phyloP scores from a whole-genome alignment of 2,113 vertebrate species.

The Saiga tatarica region DNA sequence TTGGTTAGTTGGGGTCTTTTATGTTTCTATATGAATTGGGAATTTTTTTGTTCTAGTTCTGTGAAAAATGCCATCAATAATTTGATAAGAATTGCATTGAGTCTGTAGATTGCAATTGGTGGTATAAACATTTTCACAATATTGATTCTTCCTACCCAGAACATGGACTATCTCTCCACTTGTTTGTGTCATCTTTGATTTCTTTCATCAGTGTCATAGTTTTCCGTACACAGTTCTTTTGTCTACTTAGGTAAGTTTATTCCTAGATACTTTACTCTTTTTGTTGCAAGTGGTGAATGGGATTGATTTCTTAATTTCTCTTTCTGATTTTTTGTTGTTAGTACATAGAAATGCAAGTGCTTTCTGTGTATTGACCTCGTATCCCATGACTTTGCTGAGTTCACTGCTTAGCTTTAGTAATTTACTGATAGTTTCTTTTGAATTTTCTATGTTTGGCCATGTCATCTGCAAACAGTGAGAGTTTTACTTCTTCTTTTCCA shows the following conservation, averaged over 20 bases:
- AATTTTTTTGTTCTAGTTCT: not conserved
- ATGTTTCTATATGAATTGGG: not conserved
- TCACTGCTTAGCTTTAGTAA: not conserved
- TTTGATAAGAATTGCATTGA: not conserved
- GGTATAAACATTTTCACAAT: not conserved
- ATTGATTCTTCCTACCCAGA: not conserved
- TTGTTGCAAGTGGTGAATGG: not conserved
- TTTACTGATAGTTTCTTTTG: not conserved
- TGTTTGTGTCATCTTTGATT: not conserved
- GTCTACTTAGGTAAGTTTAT: not conserved
- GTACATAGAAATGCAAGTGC: not conserved
- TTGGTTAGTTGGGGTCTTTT: not conserved
- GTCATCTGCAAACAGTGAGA: not conserved
- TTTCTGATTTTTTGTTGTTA: not conserved
- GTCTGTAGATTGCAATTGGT: not conserved
- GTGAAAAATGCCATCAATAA: not conserved
- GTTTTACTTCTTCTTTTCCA: not conserved
- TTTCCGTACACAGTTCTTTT: not conserved
- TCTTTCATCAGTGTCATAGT: not conserved
- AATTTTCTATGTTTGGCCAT: not conserved
- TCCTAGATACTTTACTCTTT: not conserved
- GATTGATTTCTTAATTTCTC: not conserved
- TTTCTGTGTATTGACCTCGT: not conserved
- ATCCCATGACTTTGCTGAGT: not conserved
- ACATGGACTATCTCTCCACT: not conserved